A percentile compares a stretch with the other conserved stretches of the same genome.
These are phyloP conservation scores for Hydractinia symbiolongicarpus DNA, from an alignment of 30 jellyfish, hydroid and myxozoan species.

Conservation along the genomic window DNA sequence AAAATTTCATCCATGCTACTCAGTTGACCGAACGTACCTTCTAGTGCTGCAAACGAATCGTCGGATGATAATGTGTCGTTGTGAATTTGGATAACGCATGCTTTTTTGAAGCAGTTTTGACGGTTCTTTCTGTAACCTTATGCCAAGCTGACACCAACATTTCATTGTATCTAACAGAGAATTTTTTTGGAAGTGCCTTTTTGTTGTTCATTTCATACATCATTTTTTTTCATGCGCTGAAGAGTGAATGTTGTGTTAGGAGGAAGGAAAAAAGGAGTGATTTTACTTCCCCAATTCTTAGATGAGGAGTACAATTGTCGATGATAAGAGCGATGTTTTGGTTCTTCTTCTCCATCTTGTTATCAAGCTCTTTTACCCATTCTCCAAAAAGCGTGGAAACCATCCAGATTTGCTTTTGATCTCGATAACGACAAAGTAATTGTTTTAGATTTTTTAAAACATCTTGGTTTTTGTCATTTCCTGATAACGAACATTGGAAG, in stretches of 20 bases:
- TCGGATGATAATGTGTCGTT: neutral
- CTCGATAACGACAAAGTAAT: too few species aligned
- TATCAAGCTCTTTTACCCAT: slow-evolving; percentile 3
- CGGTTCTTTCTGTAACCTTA: neutral
- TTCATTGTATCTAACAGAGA: neutral
- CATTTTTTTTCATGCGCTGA: neutral
- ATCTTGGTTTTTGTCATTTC: too few species aligned
- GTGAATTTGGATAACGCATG: neutral
- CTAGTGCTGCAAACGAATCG: neutral
- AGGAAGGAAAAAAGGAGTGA: neutral
- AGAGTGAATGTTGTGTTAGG: neutral
- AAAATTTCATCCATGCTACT: neutral
- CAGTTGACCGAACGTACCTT: neutral
- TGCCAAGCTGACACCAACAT: neutral
- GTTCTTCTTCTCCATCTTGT: neutral
- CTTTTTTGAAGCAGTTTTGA: neutral
- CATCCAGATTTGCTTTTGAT: neutral
- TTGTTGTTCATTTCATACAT: neutral
- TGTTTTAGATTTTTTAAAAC: too few species aligned
- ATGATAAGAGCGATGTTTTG: neutral
- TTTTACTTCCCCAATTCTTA: too few species aligned
- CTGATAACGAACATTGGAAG: too few species aligned
- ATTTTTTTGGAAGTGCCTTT: neutral
- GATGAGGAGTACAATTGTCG: too few species aligned
- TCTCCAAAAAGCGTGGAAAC: neutral